These are phyloP conservation scores for Columba janthina DNA, from an alignment of 2,113 vertebrate species.

Conservation along the genomic window DNA sequence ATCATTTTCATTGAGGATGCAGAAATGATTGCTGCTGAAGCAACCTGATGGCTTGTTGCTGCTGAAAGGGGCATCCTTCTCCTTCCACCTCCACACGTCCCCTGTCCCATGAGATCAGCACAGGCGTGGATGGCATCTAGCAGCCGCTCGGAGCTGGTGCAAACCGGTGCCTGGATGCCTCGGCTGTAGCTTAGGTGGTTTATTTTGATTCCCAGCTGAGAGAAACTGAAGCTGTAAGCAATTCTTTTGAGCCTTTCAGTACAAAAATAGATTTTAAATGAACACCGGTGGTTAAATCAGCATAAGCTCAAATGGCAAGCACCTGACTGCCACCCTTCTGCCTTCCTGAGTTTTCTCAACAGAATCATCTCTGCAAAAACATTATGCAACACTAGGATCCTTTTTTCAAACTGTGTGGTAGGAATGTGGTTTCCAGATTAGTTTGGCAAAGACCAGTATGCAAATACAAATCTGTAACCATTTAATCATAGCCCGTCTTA, in stretches of 20 bases:
- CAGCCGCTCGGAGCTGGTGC: not conserved
- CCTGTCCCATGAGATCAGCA: not conserved
- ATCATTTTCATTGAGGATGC: not conserved
- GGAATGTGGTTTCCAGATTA: not conserved
- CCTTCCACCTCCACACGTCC: not conserved
- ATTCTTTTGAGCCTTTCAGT: not conserved
- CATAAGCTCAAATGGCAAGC: rapidly evolving
- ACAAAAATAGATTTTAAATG: not conserved
- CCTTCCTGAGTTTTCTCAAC: not conserved
- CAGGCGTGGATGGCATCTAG: not conserved
- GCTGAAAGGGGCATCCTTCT: not conserved
- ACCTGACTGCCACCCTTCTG: not conserved
- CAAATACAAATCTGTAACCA: not conserved
- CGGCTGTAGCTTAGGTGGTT: not conserved
- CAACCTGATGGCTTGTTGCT: not conserved
- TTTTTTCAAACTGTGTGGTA: not conserved
- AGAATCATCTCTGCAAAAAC: not conserved
- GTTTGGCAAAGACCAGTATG: not conserved
- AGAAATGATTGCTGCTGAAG: not conserved
- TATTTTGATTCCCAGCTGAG: not conserved
- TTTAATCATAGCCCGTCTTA: not conserved
- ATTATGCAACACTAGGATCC: not conserved
- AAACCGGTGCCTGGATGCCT: not conserved
- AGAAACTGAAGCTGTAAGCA: not conserved
- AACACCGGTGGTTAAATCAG: not conserved